phyloP scores from a whole-genome alignment of 2,888 invertebrate species.

The Acronicta aceris region DNA sequence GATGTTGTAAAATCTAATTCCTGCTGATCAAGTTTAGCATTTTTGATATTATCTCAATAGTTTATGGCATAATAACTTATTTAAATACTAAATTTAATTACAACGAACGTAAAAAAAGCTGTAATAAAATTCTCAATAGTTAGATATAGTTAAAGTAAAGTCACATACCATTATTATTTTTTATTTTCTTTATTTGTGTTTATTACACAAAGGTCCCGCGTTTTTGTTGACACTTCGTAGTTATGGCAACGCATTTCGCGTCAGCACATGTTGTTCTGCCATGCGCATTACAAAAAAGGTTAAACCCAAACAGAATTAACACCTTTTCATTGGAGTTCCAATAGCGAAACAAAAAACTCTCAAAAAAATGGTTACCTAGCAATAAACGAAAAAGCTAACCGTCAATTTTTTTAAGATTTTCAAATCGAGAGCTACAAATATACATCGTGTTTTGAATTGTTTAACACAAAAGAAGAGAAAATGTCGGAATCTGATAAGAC shows the following conservation, averaged over 20 bases:
- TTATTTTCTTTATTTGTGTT: conserved; percentile 2
- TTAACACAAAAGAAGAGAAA: conserved; percentile 10
- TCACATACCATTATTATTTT: conserved; percentile 37
- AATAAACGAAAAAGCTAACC: conserved; percentile 53
- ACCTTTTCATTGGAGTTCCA: too few species aligned
- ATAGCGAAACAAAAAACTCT: too few species aligned
- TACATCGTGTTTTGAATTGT: conserved; percentile 31
- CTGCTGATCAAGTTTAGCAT: too few species aligned
- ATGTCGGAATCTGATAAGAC: conserved; percentile 60
- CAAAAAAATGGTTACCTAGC: conserved; percentile 56
- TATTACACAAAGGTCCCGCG: conserved; percentile 24
- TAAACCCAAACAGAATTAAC: not conserved
- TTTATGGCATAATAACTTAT: too few species aligned
- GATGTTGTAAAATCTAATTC: too few species aligned
- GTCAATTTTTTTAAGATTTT: conserved; percentile 45
- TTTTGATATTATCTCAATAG: too few species aligned
- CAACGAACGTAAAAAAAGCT: too few species aligned
- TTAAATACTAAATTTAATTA: too few species aligned
- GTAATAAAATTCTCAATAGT: too few species aligned
- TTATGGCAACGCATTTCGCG: conserved; percentile 54
- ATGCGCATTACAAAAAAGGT: too few species aligned
- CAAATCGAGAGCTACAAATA: conserved; percentile 30
- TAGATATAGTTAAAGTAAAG: not conserved
- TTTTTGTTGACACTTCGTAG: conserved; percentile 65
- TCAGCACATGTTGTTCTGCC: too few species aligned